These are phyloP conservation scores for Creontiades dilutus DNA, from an alignment of 2,888 invertebrate genomes.

Conservation along the genomic window DNA sequence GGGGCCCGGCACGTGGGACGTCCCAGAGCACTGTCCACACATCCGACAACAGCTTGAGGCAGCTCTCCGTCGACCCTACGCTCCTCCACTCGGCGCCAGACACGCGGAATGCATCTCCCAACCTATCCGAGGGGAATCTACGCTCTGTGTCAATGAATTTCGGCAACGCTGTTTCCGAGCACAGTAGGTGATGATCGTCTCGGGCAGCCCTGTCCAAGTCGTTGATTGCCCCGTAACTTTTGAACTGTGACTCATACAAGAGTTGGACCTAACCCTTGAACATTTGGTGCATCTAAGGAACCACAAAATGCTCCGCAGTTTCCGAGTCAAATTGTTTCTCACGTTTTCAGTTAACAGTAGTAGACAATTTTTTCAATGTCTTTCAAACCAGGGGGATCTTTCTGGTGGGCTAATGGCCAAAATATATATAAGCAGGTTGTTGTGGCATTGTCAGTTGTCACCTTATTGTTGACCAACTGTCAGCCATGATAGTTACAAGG, in stretches of 20 bases:
- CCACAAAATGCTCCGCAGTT: too few relatives aligned
- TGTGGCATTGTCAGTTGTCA: too few relatives aligned
- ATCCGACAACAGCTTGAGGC: conserved; percentile 75
- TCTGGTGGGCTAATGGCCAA: too few relatives aligned
- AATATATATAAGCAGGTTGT: too few relatives aligned
- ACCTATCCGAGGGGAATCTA: conserved; percentile 73
- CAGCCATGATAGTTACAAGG: too few relatives aligned
- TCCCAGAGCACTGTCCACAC: conserved; percentile 70
- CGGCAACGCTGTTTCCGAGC: conserved; percentile 70
- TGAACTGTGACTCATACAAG: not conserved
- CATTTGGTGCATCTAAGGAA: not conserved
- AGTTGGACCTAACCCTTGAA: not conserved
- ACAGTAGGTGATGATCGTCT: conserved; percentile 64
- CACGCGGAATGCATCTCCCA: conserved; percentile 74
- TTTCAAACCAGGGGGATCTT: too few relatives aligned
- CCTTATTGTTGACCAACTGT: too few relatives aligned
- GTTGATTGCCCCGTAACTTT: conserved; percentile 27
- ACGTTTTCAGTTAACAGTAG: not conserved
- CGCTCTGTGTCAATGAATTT: conserved; percentile 76
- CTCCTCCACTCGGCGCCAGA: conserved; percentile 76
- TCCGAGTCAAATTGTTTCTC: not conserved
- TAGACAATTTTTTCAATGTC: too few relatives aligned
- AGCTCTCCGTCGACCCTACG: conserved; percentile 76
- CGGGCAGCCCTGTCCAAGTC: conserved; percentile 28
- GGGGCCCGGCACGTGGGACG: conserved; percentile 73